Conservation (phyloP, 1,140 invertebrate species). For the Arion vulgaris region DNA sequence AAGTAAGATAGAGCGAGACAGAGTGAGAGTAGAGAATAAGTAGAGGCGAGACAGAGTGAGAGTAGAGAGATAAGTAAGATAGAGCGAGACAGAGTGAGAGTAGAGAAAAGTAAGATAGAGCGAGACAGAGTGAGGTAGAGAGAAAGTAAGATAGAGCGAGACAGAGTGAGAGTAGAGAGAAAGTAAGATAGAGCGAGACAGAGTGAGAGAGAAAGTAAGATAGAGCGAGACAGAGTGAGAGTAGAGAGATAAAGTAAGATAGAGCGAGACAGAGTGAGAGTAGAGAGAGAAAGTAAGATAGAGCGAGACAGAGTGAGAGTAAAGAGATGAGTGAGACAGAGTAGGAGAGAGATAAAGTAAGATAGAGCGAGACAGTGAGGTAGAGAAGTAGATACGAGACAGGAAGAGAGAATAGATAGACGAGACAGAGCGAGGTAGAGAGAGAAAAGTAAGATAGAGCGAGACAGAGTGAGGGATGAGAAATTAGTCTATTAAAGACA, state of each 20-base stretch:
- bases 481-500: too few species aligned
- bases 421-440: not conserved
- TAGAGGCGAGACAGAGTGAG: too few species aligned
- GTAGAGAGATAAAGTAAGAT: too few species aligned
- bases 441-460: slow-evolving; percentile 2
- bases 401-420: too few species aligned
- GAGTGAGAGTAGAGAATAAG: too few species aligned
- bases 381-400: not conserved
- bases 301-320: too few species aligned
- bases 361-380: not conserved
- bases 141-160: not conserved
- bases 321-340: not conserved
- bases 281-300: too few species aligned
- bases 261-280: too few species aligned
- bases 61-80: too few species aligned
- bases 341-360: not conserved
- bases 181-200: not conserved
- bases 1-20: too few species aligned
- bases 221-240: not conserved
- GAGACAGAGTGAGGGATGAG: not conserved
- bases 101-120: too few species aligned
- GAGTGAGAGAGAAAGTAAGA: slow-evolving; percentile 2
- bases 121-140: not conserved
- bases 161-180: not conserved
- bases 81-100: too few species aligned